phyloP scores from a whole-genome alignment of 2,797 vertebrate species.

The Cyclura pinguis region DNA sequence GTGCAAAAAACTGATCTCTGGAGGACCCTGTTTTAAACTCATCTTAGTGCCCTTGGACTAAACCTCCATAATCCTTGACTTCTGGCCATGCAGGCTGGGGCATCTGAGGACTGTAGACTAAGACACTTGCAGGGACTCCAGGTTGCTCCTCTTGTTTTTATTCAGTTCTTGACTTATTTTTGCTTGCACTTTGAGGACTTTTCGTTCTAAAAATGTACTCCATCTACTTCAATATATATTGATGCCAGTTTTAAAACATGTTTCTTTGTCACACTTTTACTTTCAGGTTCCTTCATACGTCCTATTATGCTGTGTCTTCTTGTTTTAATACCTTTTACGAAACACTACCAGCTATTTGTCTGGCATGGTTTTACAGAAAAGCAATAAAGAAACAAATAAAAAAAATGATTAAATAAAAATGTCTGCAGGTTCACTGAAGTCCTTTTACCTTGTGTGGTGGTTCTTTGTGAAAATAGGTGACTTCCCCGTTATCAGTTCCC shows the following conservation, averaged over 20 bases:
- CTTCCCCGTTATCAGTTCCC: constrained; percentile 87
- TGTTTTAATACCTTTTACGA: background rate
- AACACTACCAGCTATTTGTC: background rate
- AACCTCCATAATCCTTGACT: too few relatives aligned
- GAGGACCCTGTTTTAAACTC: too few relatives aligned
- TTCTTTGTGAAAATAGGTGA: constrained; percentile 93
- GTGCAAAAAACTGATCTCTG: too few relatives aligned
- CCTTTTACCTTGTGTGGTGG: constrained; percentile 91
- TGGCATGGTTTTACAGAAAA: background rate
- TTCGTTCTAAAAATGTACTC: background rate
- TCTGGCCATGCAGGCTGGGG: too few relatives aligned
- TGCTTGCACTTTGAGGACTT: background rate
- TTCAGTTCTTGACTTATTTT: background rate
- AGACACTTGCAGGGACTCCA: background rate
- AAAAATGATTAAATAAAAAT: background rate
- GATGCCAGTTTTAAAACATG: background rate
- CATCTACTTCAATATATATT: background rate
- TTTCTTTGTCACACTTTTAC: background rate
- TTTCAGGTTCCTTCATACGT: background rate
- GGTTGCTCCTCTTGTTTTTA: background rate
- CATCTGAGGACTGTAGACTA: too few relatives aligned
- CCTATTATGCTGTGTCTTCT: background rate
- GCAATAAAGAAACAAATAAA: background rate
- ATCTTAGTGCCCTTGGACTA: too few relatives aligned
- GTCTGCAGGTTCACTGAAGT: background rate